Base-by-base conservation (phyloP, 2,113 vertebrate genomes). In the human region DNA sequence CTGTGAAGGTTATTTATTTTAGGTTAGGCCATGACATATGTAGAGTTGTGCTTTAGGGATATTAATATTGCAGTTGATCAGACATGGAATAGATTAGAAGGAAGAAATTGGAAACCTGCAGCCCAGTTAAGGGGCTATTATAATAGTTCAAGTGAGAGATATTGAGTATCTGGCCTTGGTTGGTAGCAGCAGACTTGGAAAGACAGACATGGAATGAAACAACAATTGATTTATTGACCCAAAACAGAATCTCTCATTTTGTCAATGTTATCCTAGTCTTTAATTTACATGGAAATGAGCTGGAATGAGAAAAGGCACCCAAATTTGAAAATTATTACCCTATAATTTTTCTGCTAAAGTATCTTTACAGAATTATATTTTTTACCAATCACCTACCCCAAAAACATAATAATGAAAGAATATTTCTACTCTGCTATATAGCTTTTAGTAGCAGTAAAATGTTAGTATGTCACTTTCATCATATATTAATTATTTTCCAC, bases 271-370 rank as follows among this genome's bases (percentile, higher is more conserved):
- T 94, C 35, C 70, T 94, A 92, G 81, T 4, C 79, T 97, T 96
- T 96, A 84, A 93, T 97, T 92, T 96, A 92, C 45, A 92, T 90
- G 30, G 64, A 97, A 96, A 94, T 97, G 50, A 96, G 40, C 57
- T 90, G 48, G 57, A 94, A 88, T 95, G 81, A 64, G 64, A 96
- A 97, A 90, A 92, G 23, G 30, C n/a, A 83, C n/a, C 89, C 55
- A 90, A n/a, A 98, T 97, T 92, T 95, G 81, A 94, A 96, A 96
- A 94, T 92, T 92, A 96, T 83, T 91, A 48, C 55, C 18, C 68
- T 93, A 57, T 90, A 97, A 93, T 92, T 90, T 96, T 88, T 96
- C 32, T 90, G 76, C 66, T 93, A 73, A 88, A 83, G 2, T 59
- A 87, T 90, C 45, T 95, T 96, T 87, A 78, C 50, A 50, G 55